phyloP scores from a whole-genome alignment of 2,888 invertebrate genomes.

The Nowickia ferox region DNA sequence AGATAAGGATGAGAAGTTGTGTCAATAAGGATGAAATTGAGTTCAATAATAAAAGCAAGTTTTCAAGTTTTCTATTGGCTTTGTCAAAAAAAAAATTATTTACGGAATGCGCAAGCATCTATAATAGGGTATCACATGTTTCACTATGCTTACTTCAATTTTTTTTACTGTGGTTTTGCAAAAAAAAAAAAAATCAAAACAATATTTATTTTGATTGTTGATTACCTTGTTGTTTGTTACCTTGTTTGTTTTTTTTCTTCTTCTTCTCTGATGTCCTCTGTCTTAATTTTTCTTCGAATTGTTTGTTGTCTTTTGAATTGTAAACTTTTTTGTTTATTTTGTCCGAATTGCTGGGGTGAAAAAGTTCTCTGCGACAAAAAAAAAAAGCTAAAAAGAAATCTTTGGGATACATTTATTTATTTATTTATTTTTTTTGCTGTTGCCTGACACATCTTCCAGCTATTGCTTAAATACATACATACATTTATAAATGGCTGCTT shows the following conservation, averaged over 20 bases:
- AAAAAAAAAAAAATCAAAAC: constrained; percentile 46
- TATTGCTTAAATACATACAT: constrained; percentile 61
- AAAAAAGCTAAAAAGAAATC: constrained; percentile 31
- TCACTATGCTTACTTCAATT: background rate
- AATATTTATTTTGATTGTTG: constrained; percentile 75
- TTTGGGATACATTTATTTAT: constrained; percentile 40
- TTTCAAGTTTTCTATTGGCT: background rate
- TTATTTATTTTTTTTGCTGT: constrained; percentile 7
- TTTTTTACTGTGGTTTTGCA: background rate
- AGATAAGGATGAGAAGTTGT: background rate
- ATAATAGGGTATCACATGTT: background rate
- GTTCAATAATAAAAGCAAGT: background rate
- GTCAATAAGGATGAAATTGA: background rate
- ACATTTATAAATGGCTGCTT: constrained; percentile 63
- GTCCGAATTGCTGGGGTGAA: background rate
- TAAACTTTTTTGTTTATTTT: constrained; percentile 26
- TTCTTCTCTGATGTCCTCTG: background rate
- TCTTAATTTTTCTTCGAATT: constrained; percentile 61
- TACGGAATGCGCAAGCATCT: background rate
- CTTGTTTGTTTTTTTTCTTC: constrained; percentile 12
- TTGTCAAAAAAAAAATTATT: too few relatives aligned
- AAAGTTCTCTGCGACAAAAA: background rate
- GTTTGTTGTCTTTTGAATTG: constrained; percentile 64
- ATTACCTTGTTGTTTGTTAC: constrained; percentile 78
- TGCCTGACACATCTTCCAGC: constrained; percentile 41